Base-by-base conservation (phyloP, 1,140 invertebrate species). In the Nebria ingens region DNA sequence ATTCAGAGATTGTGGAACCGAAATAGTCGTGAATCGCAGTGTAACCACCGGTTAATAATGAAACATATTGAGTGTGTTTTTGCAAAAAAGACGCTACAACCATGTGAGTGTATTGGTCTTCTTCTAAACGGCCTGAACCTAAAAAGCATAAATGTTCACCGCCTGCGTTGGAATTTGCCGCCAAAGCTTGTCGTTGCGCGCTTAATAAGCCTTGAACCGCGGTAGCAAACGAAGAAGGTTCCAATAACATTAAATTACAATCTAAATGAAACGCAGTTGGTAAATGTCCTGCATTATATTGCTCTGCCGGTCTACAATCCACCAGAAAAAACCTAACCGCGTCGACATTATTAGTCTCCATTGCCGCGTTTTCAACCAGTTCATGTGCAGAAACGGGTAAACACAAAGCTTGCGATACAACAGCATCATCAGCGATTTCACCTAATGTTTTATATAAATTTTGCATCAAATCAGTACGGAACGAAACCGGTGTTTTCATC, bases 71-170 rank as follows among this genome's bases (percentile, higher is more conserved):
- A 0, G 88, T 91, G 66, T 93, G 89, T 69, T 91, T 90, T 72
- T 98, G 94, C 29, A 99, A 76, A 73, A 99, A 98, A 56, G 92
- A 93, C 6, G 95, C 92, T 9, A 98, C 89, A 21, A 98, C 94
- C 97, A 99, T 99, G 65, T 97, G 89, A 2, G 96, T 92, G 70
- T 95, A 96, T 65, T 90, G 89, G 71, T 98, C 96, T 73, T 97
- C 94, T 68, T 97, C 92, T 64, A 91, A 86, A 23, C 91, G 79
- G 2, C 96, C 96, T 63, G 92, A 96, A 51, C 97, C 97, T 62
- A 98, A 81, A 71, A 99, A 98, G 70, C 95, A 98, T 50, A 98
- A 76, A 72, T 99, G 96, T 73, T 98, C 91, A 20, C 94, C 94
- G 55, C 67, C 68, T 20, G 93, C 92, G 59, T 86, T 79, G 0